These are phyloP conservation scores for Cinclus cinclus DNA, from an alignment of 2,113 vertebrate genomes.

Conservation along the genomic window DNA sequence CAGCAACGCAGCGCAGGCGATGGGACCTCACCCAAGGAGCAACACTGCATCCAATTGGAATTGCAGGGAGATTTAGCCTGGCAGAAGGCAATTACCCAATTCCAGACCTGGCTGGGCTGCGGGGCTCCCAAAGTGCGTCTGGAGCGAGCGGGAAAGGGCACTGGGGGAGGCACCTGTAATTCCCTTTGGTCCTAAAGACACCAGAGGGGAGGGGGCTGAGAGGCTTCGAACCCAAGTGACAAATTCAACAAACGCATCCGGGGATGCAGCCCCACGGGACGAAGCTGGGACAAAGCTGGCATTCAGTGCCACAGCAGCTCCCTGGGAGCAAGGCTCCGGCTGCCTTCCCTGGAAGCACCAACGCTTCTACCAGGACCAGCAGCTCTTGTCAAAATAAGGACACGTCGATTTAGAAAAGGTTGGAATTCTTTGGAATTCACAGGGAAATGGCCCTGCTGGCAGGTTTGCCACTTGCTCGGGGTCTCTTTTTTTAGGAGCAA, in stretches of 20 bases:
- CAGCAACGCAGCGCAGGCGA: background rate
- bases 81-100: background rate
- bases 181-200: background rate
- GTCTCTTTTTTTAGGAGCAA: background rate
- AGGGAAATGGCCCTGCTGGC: background rate
- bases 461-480: background rate
- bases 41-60: background rate
- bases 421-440: fast-evolving
- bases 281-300: background rate
- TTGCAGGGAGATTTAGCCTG: slow-evolving; percentile 19
- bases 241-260: background rate
- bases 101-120: background rate
- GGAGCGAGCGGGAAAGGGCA: background rate
- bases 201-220: background rate
- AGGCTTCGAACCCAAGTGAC: background rate
- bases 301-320: background rate
- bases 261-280: background rate
- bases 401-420: background rate
- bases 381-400: background rate
- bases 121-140: background rate
- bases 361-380: background rate
- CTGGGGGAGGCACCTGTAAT: fast-evolving
- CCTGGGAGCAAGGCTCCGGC: background rate
- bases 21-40: slow-evolving; percentile 25
- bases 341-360: background rate